Conservation (phyloP, 2,888 invertebrate genomes). For the Siphlonurus alternatus region DNA sequence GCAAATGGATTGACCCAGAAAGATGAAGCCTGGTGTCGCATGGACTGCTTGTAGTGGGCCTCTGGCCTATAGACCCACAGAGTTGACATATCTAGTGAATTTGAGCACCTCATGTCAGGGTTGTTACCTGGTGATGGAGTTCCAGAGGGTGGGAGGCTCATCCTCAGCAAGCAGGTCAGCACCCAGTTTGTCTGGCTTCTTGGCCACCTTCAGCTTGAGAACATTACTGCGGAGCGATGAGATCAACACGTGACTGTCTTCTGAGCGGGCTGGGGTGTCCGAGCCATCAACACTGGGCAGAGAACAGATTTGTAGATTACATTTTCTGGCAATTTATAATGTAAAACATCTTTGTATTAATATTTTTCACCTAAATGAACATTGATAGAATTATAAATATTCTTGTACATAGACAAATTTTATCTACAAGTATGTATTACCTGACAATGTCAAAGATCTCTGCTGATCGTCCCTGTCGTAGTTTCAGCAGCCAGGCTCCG, state of each 20-base stretch:
- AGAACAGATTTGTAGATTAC: neutral
- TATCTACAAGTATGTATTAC: no score
- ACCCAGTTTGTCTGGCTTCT: conserved; percentile 74
- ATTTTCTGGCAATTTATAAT: no score
- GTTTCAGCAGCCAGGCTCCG: conserved; percentile 79
- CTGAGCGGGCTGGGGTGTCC: conserved; percentile 49
- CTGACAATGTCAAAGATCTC: conserved; percentile 88
- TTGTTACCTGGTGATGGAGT: conserved; percentile 72
- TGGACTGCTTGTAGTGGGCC: no score
- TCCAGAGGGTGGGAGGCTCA: conserved; percentile 60
- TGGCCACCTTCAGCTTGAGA: conserved; percentile 76
- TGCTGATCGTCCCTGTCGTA: conserved; percentile 82
- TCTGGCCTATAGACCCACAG: no score
- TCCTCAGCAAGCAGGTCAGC: conserved; percentile 76
- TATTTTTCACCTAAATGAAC: no score
- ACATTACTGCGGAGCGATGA: conserved; percentile 77
- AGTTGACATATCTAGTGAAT: no score
- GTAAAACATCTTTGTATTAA: no score
- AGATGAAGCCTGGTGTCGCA: neutral
- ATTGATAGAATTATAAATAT: no score
- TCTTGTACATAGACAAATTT: no score
- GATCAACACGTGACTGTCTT: conserved; percentile 61
- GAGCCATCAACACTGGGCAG: conserved; percentile 35
- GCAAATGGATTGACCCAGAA: neutral
- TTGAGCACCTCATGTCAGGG: neutral